phyloP scores from a whole-genome alignment of 2,113 vertebrate genomes.

The Pelobates fuscus region DNA sequence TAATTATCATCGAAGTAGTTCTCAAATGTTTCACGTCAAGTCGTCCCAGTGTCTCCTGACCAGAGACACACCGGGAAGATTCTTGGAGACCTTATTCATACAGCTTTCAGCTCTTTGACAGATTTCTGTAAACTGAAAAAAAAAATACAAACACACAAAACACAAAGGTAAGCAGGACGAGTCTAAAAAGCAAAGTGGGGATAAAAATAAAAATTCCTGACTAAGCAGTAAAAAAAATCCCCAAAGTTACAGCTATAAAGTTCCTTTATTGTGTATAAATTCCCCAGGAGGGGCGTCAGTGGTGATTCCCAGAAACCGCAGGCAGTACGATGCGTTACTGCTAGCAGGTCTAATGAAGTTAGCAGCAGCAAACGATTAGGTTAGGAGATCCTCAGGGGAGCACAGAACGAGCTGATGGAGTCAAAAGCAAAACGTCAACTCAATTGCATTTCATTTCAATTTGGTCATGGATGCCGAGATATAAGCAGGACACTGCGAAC shows the following conservation, averaged over 20 bases:
- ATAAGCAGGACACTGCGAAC: conserved; percentile 8
- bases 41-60: too few species aligned
- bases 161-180: neutral
- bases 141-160: neutral
- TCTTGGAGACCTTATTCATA: too few species aligned
- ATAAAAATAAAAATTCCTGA: conserved; percentile 54
- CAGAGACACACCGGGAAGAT: too few species aligned
- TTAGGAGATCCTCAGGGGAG: conserved; percentile 65
- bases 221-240: conserved; percentile 44
- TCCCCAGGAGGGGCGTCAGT: conserved; percentile 62
- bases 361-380: conserved; percentile 64
- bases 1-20: too few species aligned
- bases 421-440: conserved; percentile 63
- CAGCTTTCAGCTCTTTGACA: too few species aligned
- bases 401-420: conserved; percentile 62
- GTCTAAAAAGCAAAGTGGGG: accelerated
- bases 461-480: conserved; percentile 68
- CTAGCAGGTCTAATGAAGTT: conserved; percentile 68
- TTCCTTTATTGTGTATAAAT: conserved; percentile 59
- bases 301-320: conserved; percentile 58
- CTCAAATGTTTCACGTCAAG: too few species aligned
- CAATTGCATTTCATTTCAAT: conserved; percentile 75
- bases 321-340: conserved; percentile 58
- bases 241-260: conserved; percentile 44
- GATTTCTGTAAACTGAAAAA: too few species aligned